Conservation (phyloP, 2,888 invertebrate species). For the Dichetophora obliterata region DNA sequence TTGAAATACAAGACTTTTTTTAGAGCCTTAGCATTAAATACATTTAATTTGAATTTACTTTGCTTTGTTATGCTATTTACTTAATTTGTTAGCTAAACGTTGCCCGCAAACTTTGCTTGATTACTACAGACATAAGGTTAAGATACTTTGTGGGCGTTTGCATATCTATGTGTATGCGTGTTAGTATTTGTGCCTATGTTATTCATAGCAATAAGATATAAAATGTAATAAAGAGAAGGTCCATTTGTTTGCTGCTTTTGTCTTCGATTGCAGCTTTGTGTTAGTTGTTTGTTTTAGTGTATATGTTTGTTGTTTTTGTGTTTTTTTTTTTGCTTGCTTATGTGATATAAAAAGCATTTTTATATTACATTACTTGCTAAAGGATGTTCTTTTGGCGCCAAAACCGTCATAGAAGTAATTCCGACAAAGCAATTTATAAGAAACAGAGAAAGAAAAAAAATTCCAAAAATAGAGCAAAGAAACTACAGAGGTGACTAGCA, state of each 20-base stretch:
- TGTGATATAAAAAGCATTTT: neutral
- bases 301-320: neutral
- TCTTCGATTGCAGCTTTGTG: neutral
- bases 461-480: neutral
- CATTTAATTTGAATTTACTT: too few species aligned
- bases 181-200: neutral
- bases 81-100: too few species aligned
- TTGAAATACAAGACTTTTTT: too few species aligned
- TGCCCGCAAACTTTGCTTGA: too few species aligned
- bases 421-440: neutral
- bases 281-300: neutral
- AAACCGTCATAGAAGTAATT: neutral
- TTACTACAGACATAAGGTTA: too few species aligned
- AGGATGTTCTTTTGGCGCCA: constrained; percentile 1
- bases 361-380: neutral
- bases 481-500: too few species aligned
- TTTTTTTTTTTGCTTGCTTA: neutral
- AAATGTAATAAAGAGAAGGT: neutral
- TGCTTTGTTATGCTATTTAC: too few species aligned
- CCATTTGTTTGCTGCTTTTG: neutral
- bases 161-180: neutral
- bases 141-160: neutral
- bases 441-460: neutral
- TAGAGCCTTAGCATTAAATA: too few species aligned
- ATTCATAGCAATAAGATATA: neutral